Percentiles rank a stretch among this genome's conserved stretches.
phyloP scores from a whole-genome alignment of 1,140 invertebrate genomes.

The Amyelois transitella region DNA sequence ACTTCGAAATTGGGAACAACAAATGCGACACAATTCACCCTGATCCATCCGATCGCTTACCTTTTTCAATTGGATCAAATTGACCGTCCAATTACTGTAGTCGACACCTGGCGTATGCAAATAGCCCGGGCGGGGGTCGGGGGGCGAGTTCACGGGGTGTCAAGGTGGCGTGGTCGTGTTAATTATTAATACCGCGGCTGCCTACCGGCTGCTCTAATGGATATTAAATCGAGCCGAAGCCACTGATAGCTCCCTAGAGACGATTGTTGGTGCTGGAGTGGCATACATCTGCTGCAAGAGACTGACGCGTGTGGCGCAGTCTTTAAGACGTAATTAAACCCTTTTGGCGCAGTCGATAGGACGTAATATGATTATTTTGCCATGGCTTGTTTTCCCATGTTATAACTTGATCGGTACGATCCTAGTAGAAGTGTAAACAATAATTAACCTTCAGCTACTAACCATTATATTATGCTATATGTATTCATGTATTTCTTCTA shows the following conservation, averaged over 20 bases:
- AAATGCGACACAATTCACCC: neutral
- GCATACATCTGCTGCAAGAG: neutral
- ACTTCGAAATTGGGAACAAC: neutral
- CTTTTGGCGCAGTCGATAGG: neutral
- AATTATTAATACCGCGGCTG: constrained; percentile 15
- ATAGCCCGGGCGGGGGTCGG: constrained; percentile 12
- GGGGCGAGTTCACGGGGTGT: constrained; percentile 20
- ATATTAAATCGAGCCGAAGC: neutral
- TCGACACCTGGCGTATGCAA: constrained; percentile 20
- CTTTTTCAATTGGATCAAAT: constrained; percentile 11
- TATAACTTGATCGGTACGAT: too few relatives aligned
- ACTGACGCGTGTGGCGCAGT: too few relatives aligned
- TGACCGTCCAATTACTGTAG: constrained; percentile 16
- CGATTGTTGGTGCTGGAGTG: neutral
- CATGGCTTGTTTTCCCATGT: too few relatives aligned
- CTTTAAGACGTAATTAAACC: neutral
- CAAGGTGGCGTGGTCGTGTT: constrained; percentile 17
- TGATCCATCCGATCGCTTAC: neutral
- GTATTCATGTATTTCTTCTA: too few relatives aligned
- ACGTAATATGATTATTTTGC: neutral
- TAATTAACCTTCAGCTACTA: too few relatives aligned
- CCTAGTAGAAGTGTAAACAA: too few relatives aligned
- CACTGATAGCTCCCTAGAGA: neutral
- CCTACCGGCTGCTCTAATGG: neutral
- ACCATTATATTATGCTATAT: too few relatives aligned